phyloP scores from a whole-genome alignment of 2,888 invertebrate genomes.

The Magallana nippona region DNA sequence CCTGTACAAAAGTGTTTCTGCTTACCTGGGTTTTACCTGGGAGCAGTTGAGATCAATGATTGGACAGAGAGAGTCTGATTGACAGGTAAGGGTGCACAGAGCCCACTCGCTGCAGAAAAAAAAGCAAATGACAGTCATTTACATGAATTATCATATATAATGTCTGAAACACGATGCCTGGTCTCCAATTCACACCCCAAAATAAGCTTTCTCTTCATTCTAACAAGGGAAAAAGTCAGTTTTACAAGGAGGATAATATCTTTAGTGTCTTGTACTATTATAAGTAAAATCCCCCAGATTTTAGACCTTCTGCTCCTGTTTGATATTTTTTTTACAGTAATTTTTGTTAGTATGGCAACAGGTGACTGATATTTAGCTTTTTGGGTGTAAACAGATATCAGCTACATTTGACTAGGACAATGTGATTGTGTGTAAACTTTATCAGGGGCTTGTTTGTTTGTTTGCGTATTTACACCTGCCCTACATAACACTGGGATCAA shows the following conservation, averaged over 20 bases:
- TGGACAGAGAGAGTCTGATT: constrained; percentile 15
- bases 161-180: constrained; percentile 10
- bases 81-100: constrained; percentile 31
- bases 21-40: constrained; percentile 28
- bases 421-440: not conserved
- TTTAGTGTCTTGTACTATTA: constrained; percentile 7
- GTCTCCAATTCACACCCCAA: constrained; percentile 8
- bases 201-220: not conserved
- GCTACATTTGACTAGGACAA: not conserved
- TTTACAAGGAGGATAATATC: constrained; percentile 4
- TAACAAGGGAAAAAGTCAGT: constrained; percentile 9
- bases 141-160: constrained; percentile 31
- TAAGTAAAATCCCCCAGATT: not conserved
- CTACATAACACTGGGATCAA: constrained; percentile 25
- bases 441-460: constrained; percentile 30
- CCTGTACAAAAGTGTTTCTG: constrained; percentile 16
- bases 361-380: not conserved
- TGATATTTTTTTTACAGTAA: not conserved
- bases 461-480: constrained; percentile 23
- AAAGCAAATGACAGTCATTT: constrained; percentile 30
- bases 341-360: constrained; percentile 23
- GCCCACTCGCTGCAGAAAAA: constrained; percentile 27
- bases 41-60: constrained; percentile 14
- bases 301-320: not conserved
- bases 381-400: not conserved